Evolutionary conservation across 2,888 invertebrate species (phyloP), one percentile per base, ranked within the genome.

Genomic region (Eulithis testata): DNA sequence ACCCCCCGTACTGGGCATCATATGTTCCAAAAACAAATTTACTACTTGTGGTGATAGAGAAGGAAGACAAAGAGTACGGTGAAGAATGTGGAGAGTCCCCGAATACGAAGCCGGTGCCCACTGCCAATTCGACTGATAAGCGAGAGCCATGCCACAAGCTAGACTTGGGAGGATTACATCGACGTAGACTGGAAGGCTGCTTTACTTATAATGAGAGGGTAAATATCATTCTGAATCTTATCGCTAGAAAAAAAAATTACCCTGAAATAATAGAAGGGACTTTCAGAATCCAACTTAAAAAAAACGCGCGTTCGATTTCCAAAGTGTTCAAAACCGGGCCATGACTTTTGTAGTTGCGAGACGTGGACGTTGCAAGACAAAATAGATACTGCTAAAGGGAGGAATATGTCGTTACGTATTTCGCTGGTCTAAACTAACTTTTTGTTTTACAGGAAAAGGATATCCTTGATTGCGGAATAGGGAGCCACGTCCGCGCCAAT

Each of bases 1-100:
- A 85, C 60, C 91, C 91, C 0, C 82, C 90, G 3, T 97, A 96
- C 83, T 95, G 95, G 85, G 94, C 96, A 0, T 94, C 96, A 72
- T 94, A 95, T 78, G 95, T 98, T 45, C 95, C 95, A 0, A 94
- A 96, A 77, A 97, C 97, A 27, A 98, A 98, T 89, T 89, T 98
- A 65, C 80, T 97, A 43, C 87, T 98, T 69, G 94, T 97, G 54
- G 96, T 97, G 11, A 95, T 97, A 4, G 94, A 96, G 77, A 91
- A 76, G 3, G 80, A 82, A 1, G 76, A 81, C 2, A 79, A 74
- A 64, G 70, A 72, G 8, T 85, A 81, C 40, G 63, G 69, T 2
- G 65, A 65, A 0, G 73, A 80, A 8, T 90, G 90, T 87, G 87
- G 71, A 27, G 81, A 95, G 60, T 92, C 97, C 58, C 94, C 96